Evolutionary conservation across 2,113 vertebrate genomes (phyloP).

Genomic region (Tychaedon coryphoeus): DNA sequence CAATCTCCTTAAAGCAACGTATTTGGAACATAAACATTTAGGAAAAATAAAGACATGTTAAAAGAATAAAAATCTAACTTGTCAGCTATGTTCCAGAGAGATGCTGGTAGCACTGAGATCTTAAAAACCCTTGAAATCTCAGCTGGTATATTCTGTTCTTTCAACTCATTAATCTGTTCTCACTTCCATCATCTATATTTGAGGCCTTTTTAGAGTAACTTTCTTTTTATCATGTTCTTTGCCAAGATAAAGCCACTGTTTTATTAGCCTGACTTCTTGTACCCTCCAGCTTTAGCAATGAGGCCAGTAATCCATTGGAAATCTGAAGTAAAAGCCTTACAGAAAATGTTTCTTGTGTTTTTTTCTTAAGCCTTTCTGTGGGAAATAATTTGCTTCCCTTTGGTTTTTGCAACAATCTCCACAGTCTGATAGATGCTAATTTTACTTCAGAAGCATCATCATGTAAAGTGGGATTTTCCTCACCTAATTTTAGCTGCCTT

Average conservation of each 20-base stretch:
- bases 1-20: not conserved
- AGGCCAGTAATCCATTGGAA: not conserved
- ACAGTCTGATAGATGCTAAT: not conserved
- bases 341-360: not conserved
- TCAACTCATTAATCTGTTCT: not conserved
- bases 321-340: not conserved
- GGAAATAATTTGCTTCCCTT: not conserved
- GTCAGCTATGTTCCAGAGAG: not conserved
- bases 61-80: constrained; percentile 13
- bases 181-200: not conserved
- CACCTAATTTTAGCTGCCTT: not conserved
- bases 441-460: not conserved
- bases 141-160: not conserved
- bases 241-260: not conserved
- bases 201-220: not conserved
- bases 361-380: not conserved
- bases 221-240: not conserved
- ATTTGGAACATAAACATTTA: not conserved
- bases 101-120: not conserved
- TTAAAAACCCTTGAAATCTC: not conserved
- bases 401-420: not conserved
- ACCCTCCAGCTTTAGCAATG: not conserved
- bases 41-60: not conserved
- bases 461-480: not conserved
- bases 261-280: not conserved